Evolutionary conservation across 2,888 invertebrate species (phyloP).

Genomic region (Clivina fossor): DNA sequence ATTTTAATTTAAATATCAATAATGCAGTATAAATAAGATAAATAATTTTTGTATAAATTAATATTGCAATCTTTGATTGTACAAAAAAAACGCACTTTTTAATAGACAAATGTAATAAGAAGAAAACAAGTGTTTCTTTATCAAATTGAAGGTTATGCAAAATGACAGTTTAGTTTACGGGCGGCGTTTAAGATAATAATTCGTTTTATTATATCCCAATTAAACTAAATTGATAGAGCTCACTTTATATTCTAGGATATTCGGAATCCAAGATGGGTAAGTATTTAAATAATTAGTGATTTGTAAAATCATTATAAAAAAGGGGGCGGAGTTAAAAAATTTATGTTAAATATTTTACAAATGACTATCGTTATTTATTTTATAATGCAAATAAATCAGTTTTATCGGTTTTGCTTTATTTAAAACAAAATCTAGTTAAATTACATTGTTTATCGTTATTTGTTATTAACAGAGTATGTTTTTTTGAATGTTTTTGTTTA

Average conservation of each 20-base stretch:
- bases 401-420: too few relatives aligned
- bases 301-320: constrained; percentile 6
- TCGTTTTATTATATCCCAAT: constrained; percentile 17
- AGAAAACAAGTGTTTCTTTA: constrained; percentile 1
- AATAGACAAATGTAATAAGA: not conserved
- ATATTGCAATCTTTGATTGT: too few relatives aligned
- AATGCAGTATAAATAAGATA: too few relatives aligned
- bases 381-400: not conserved
- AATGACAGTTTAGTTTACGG: constrained; percentile 20
- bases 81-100: too few relatives aligned
- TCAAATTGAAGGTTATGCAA: constrained; percentile 24
- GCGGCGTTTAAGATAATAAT: constrained; percentile 19
- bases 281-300: constrained; percentile 2
- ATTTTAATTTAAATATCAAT: too few relatives aligned
- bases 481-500: constrained; percentile 7
- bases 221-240: constrained; percentile 17
- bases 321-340: constrained; percentile 14
- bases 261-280: constrained; percentile 16
- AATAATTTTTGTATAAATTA: too few relatives aligned
- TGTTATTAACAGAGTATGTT: not conserved
- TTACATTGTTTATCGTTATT: too few relatives aligned
- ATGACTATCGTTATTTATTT: not conserved
- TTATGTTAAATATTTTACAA: constrained; percentile 9
- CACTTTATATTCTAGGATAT: constrained; percentile 1
- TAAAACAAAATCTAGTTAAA: too few relatives aligned